phyloP scores from a whole-genome alignment of 2,888 invertebrate genomes.

The Drosophila merina region DNA sequence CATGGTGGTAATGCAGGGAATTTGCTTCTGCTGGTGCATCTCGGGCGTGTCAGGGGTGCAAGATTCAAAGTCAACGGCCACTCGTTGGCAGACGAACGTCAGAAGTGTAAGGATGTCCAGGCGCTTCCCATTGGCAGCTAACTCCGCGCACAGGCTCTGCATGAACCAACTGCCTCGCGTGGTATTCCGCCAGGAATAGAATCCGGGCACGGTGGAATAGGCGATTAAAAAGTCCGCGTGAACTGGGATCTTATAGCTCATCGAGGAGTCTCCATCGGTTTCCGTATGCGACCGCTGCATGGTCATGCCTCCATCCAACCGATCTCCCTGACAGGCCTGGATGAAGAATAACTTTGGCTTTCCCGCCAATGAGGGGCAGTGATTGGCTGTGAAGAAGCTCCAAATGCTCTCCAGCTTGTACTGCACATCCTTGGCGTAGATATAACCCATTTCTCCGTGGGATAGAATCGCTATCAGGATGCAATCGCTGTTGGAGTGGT shows the following conservation, averaged over 20 bases:
- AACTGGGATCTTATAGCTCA: constrained; percentile 92
- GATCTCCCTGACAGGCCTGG: constrained; percentile 96
- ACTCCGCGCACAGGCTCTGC: constrained; percentile 93
- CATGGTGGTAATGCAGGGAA: constrained; percentile 96
- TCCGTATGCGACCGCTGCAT: constrained; percentile 85
- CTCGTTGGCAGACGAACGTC: constrained; percentile 92
- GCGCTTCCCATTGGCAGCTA: constrained; percentile 89
- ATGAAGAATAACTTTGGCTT: constrained; percentile 91
- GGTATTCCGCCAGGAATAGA: constrained; percentile 97
- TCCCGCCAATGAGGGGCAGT: constrained; percentile 93
- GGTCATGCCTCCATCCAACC: constrained; percentile 91
- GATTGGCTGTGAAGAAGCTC: constrained; percentile 91
- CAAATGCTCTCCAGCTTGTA: constrained; percentile 93
- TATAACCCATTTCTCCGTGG: constrained; percentile 94
- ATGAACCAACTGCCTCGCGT: constrained; percentile 98
- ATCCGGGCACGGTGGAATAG: constrained; percentile 97
- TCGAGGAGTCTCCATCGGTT: constrained; percentile 88
- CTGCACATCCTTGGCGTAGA: constrained; percentile 93
- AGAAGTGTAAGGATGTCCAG: constrained; percentile 93
- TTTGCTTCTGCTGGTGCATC: constrained; percentile 96
- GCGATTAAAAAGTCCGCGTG: constrained; percentile 97
- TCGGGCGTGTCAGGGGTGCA: constrained; percentile 90
- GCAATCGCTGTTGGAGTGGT: constrained; percentile 93
- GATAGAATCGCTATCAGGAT: constrained; percentile 92
- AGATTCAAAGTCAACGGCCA: constrained; percentile 96